These are phyloP conservation scores for Xestoiulus laeticollis DNA, from an alignment of 2,888 invertebrate species.

Conservation along the genomic window DNA sequence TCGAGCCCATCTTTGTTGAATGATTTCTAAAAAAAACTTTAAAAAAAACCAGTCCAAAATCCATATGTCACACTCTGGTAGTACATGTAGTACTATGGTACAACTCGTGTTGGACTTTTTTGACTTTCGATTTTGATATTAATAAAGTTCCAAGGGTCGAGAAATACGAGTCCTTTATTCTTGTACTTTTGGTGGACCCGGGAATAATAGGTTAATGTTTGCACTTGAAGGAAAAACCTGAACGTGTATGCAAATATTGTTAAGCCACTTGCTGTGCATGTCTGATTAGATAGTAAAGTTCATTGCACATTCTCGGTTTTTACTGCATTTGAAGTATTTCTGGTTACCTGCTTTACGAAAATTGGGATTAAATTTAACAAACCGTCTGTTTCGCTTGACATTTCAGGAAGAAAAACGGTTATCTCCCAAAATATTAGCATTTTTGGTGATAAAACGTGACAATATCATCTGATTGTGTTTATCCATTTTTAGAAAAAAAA, in stretches of 20 bases:
- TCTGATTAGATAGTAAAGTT: slow-evolving; percentile 3
- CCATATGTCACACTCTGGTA: not conserved
- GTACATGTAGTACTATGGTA: not conserved
- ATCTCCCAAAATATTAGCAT: too few species aligned
- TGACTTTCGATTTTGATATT: not conserved
- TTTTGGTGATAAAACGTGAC: too few species aligned
- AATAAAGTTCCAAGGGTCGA: not conserved
- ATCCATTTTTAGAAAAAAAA: too few species aligned
- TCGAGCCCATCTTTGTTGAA: not conserved
- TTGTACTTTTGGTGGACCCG: not conserved
- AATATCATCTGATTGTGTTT: too few species aligned
- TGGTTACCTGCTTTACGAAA: not conserved
- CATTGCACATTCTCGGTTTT: not conserved
- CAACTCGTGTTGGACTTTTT: slow-evolving; percentile 16
- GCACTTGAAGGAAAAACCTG: not conserved
- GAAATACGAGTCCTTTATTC: not conserved
- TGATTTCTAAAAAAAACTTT: not conserved
- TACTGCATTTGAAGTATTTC: too few species aligned
- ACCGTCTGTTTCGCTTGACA: not conserved
- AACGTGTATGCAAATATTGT: not conserved
- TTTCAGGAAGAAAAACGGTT: not conserved
- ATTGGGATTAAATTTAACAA: not conserved
- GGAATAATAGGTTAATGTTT: not conserved
- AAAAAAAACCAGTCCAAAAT: not conserved
- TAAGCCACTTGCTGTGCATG: not conserved